phyloP scores from a whole-genome alignment of 1,140 invertebrate genomes.

The Solenopsis invicta region DNA sequence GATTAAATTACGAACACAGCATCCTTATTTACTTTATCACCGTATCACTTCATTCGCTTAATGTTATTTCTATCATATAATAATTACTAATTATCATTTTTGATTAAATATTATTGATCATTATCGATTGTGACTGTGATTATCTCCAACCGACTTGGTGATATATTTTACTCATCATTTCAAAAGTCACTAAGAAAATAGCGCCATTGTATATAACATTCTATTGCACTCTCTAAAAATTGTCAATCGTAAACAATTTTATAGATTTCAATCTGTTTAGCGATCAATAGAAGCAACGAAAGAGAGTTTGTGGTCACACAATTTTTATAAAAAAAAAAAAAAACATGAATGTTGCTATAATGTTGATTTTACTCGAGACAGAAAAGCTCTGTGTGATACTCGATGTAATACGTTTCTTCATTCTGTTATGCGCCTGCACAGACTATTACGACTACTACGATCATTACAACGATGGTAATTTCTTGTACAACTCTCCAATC shows the following conservation, averaged over 20 bases:
- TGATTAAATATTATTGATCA: not conserved
- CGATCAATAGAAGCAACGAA: conserved; percentile 29
- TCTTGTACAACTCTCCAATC: conserved; percentile 77
- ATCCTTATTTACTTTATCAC: conserved; percentile 54
- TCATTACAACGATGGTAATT: conserved; percentile 87
- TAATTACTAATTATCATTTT: conserved; percentile 39
- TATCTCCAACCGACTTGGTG: conserved; percentile 47
- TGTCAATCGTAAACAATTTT: not conserved
- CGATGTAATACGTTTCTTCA: conserved; percentile 85
- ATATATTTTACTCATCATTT: conserved; percentile 22
- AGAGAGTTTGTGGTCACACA: conserved; percentile 66
- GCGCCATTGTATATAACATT: not conserved
- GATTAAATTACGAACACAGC: conserved; percentile 38
- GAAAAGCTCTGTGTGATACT: conserved; percentile 83
- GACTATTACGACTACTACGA: conserved; percentile 87
- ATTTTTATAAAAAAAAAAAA: conserved; percentile 20
- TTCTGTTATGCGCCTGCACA: conserved; percentile 86
- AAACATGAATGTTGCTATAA: conserved; percentile 80
- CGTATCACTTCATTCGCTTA: conserved; percentile 44
- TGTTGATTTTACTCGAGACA: conserved; percentile 75
- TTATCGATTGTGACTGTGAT: not conserved
- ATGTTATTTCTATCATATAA: conserved; percentile 54
- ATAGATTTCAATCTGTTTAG: conserved; percentile 18
- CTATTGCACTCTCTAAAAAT: not conserved
- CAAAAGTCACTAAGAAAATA: not conserved